Base-by-base conservation (phyloP, 35 echinoderm and acorn worm genomes). In the Stichopus chloronotus region DNA sequence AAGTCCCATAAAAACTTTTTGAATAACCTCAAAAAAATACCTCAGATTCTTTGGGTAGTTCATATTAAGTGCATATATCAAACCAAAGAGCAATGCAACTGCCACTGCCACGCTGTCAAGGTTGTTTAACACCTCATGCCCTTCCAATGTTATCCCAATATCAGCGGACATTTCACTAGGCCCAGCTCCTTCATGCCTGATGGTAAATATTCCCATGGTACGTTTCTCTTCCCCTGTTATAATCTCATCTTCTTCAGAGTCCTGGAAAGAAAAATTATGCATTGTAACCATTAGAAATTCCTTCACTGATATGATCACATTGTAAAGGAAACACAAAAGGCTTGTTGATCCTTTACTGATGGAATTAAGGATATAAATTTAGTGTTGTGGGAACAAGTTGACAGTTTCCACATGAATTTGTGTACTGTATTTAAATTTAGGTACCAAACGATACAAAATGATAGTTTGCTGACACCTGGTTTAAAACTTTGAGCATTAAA, bases 1-100 rank as follows among this genome's bases (percentile, higher is more conserved):
- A 23, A 91, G 63, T 54, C 69, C 74, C 90, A 91, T 91, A 57
- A 76, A 91, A 5, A 91, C 72, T 91, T 91, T 91, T 79, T 91
- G 90, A 76, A 91, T 72, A 56, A 72, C 63, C 74, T 91, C 90
- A 79, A 91, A 91, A 57, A 68, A 9, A 79, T 91, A 91, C 72
- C 59, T 91, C 74, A 91, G 54, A 25, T 91, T 79, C 90, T 91
- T 91, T 57, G 90, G 90, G 59, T 91, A 91, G 8, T 53, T 78
- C 24, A 80, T 20, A 72, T 91, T 8, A 52, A 91, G 90, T 24
- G 90, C 90, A 72, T 91, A 91, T 24, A 72, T 91, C 30, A 91
- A 72, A 76, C 84, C 84, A 87, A 87, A 87, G 43, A 87, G 84
- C 19, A 87, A 56, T 59, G 30, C 84, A 19, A 57, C 84, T 19